phyloP scores from a whole-genome alignment of 2,113 vertebrate genomes.

The Canis aureus region DNA sequence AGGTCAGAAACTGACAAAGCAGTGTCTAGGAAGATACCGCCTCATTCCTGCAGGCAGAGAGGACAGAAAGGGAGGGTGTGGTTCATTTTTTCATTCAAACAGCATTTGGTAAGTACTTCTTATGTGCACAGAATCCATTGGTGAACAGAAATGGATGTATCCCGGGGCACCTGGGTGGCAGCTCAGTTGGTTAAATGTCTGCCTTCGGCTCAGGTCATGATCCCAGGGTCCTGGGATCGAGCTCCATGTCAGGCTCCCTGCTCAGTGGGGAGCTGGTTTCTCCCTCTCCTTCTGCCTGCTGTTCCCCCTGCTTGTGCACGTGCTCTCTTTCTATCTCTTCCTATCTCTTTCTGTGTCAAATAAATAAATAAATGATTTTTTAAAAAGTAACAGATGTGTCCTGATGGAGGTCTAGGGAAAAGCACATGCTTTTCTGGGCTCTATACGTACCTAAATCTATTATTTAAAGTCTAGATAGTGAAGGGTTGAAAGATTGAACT shows the following conservation, averaged over 20 bases:
- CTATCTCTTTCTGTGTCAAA: no score
- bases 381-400: background rate
- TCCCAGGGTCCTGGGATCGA: no score
- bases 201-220: no score
- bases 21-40: background rate
- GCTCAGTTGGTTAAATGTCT: no score
- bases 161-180: no score
- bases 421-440: background rate
- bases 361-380: no score
- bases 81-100: background rate
- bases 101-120: background rate
- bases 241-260: no score
- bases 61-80: background rate
- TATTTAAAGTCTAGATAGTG: background rate
- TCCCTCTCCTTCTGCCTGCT: no score
- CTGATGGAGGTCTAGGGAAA: background rate
- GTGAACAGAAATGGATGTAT: background rate
- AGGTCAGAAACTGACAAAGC: background rate
- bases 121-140: background rate
- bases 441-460: background rate
- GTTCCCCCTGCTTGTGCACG: no score
- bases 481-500: background rate
- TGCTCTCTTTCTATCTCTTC: no score
- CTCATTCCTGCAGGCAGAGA: background rate
- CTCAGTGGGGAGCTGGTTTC: no score